Evolutionary conservation across 1,140 invertebrate genomes (phyloP), one percentile per base, ranked within the genome.

Genomic region (Pollicipes pollicipes): DNA sequence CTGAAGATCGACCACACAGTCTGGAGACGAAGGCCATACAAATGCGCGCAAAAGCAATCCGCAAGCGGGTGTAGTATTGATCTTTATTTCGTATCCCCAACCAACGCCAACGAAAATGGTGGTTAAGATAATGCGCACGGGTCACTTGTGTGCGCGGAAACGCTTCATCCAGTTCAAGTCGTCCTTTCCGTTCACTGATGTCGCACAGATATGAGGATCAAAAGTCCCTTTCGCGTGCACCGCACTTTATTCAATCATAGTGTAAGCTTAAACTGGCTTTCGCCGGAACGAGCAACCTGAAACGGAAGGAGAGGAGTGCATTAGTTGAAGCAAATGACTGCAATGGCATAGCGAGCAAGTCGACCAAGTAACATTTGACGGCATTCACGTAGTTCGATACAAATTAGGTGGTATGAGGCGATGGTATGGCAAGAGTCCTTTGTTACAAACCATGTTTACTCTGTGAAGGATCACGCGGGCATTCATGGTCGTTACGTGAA

Each of bases 201-300:
- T 21, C 45, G 17, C 24, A 21, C 2, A 58, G 13, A 58, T 58
- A 17, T 35, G 2, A 21, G 13, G 10, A 58, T 10, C 24, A 58
- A 58, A 58, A 58, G 10, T 10, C 45, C 8, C 45, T 17, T 58
- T 58, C 45, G 45, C 45, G 45, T 58, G 13, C 45, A 58, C 45
- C 45, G 26, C 67, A 24, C 32, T 68, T 68, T 68, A 68, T 68
- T 68, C 30, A 68, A 24, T 2, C 32, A n/a, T n/a, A 68, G 67
- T 31, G 26, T 68, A 10, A 68, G 10, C 66, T 84, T 89, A 95
- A 80, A 95, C 91, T 79, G 91, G 90, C 85, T 96, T 96, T 86
- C 87, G 92, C 78, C 93, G 87, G 85, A 96, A 96, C 32, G 92
- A 95, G 82, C 93, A 96, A 78, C 90, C 88, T 90, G 83, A 73